Evolutionary conservation across 2,888 invertebrate species (phyloP), one percentile per base, ranked within the genome.

Genomic region (Cosmia pyralina): DNA sequence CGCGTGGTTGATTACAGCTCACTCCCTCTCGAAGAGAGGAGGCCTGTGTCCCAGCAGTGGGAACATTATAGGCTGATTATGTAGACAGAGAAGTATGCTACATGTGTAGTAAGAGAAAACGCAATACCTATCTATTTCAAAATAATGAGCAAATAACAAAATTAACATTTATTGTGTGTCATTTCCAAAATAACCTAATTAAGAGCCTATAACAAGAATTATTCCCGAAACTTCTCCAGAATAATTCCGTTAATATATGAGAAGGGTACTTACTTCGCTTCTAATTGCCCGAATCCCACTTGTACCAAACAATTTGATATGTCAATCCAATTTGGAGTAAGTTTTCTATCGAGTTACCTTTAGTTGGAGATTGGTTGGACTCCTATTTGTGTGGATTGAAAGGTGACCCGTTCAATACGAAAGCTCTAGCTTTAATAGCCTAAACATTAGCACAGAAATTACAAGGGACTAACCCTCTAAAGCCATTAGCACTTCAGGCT

Each of bases 371-470:
- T 82, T 77, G 73, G 77, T 75, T 41, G 57, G 68, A 73, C 58
- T 79, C 69, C 76, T 83, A 86, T 84, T 85, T 82, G 85, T 79
- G 81, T 83, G 48, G 83, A 89, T 86, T 89, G 89, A 88, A 89
- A 90, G 88, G 89, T 87, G 87, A 87, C 85, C 87, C 80, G 81
- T 87, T 87, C 85, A 84, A 89, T 85, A 70, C 81, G 79, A 82
- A 88, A 87, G 88, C 88, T 84, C 85, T 85, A 85, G 83, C 85
- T 90, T 89, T 91, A 90, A 91, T 92, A 89, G 91, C 85, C 88
- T 88, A 86, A 90, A 90, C 92, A 93, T 93, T 92, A 92, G 89
- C 84, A 86, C 89, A 85, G 89, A 90, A 93, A 93, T 93, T 92
- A 93, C 91, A 90, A 90, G 90, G 92, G 91, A 90, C 91, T 88